Base-by-base conservation (phyloP, 2,888 invertebrate genomes). In the Drosophila anomelani region DNA sequence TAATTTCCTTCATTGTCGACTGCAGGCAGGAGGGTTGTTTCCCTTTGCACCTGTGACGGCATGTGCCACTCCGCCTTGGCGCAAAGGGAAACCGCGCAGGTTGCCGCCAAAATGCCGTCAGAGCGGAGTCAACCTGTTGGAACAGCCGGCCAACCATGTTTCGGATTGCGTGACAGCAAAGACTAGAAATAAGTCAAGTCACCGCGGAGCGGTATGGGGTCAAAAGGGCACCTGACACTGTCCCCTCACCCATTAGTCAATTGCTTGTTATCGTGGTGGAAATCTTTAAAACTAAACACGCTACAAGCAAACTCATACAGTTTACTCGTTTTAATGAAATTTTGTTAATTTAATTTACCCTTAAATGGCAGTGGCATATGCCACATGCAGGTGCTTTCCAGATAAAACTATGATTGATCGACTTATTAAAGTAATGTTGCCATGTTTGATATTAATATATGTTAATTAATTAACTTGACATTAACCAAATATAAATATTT, bases 11-110 rank as follows among this genome's bases (percentile, higher is more conserved):
- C 23, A 44, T 15, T 26, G 23, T 26, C 46, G 26, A 26, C 26
- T 55, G 38, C 51, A 62, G 67, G 74, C 70, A 69, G 75, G 71
- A 89, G 84, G 84, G 81, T 87, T 87, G 64, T 84, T 20, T 77
- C 72, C 70, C 32, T 53, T 67, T 71, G 74, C 75, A 66, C 54
- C 63, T 76, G 75, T 76, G 77, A 76, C 64, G 80, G 80, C 88
- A 81, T 81, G 82, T 77, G 80, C 80, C 78, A 32, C 54, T 38
- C 72, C 73, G 46, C 71, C 72, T 55, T 59, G 53, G 7, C 44
- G 29, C 53, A 56, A 56, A 20, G 15, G 61, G 44, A 47, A 47
- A 23, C 51, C 58, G 44, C 17, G 49, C 73, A 57, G 62, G 49
- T 76, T 76, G 62, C 79, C 81, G 88, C 81, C 85, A 87, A 85